These are phyloP conservation scores for Brachylomia viminalis DNA, from an alignment of 2,888 invertebrate species.

Conservation along the genomic window DNA sequence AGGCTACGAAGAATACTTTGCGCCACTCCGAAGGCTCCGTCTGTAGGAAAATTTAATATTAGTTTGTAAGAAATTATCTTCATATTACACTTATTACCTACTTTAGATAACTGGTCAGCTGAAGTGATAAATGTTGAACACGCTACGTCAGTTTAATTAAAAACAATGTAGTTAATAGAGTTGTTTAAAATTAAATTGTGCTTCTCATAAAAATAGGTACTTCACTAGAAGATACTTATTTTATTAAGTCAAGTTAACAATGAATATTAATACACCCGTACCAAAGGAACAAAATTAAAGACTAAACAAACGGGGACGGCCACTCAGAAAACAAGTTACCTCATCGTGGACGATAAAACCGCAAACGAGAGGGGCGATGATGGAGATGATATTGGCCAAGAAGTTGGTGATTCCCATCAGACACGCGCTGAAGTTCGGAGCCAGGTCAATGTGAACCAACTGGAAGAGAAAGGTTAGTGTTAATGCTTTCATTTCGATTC, in stretches of 20 bases:
- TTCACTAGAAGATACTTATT: not conserved
- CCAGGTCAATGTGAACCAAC: slow-evolving; percentile 95
- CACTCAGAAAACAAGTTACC: slow-evolving; percentile 81
- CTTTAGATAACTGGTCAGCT: not conserved
- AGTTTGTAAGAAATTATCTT: slow-evolving; percentile 17
- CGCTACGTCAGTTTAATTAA: not conserved
- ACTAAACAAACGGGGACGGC: not conserved
- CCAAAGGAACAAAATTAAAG: not conserved
- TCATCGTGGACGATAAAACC: slow-evolving; percentile 92
- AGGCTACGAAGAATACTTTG: slow-evolving; percentile 93
- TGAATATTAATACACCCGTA: not conserved
- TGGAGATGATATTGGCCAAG: slow-evolving; percentile 93
- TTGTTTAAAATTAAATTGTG: not conserved
- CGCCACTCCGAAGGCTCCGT: slow-evolving; percentile 92
- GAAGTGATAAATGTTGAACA: not conserved
- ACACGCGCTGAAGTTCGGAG: slow-evolving; percentile 95
- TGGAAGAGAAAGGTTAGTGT: slow-evolving; percentile 72
- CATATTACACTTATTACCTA: not conserved
- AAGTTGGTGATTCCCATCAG: slow-evolving; percentile 96
- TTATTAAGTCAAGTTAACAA: not conserved
- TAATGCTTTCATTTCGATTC: not conserved
- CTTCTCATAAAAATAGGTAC: not conserved
- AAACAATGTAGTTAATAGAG: no score
- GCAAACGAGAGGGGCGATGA: slow-evolving; percentile 94
- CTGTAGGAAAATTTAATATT: slow-evolving; percentile 81